Base-by-base conservation (phyloP, 2,888 invertebrate species). In the Dicycla oo region DNA sequence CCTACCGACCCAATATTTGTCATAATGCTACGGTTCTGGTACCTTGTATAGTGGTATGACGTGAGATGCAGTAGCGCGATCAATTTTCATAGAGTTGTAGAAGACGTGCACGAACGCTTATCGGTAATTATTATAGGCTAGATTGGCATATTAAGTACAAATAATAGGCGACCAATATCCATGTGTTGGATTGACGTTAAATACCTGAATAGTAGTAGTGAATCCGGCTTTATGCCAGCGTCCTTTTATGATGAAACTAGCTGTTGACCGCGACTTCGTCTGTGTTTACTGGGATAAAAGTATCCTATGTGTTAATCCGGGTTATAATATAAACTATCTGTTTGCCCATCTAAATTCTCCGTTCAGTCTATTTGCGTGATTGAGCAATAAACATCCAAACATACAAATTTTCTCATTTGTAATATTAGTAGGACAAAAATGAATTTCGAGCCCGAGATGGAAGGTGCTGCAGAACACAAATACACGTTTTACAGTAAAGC, bases 41-140 rank as follows among this genome's bases (percentile, higher is more conserved):
- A 23, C n/a, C n/a, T n/a, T n/a, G n/a, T 54, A 40, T 54, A 73
- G 54, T 75, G 65, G n/a, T 64, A 18, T 56, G 54, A 23, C 47
- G 47, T 65, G 65, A 47, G 20, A 40, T 40, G 54, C 38, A 40
- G 76, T 58, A 51, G 2, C n/a, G 54, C 43, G 56, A 56, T 43
- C 26, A 74, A 53, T 74, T 47, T 45, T 73, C 67, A 66, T 23
- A 18, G 40, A 54, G 30, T 56, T 54, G 51, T 58, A 51, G 30
- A 13, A 58, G 38, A 6, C 69, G 76, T 68, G 76, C 58, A 23
- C 45, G 49, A 30, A 34, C 73, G 76, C 76, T 73, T 74, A 76
- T 76, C 30, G 23, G 13, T 76, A 47, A 76, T 76, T 73, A 58
- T 45, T 40, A 45, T 49, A 65, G 3, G 40, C 23, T 68, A 51